Conservation (phyloP, 2,888 invertebrate species). For the Philhelius pedissequus region DNA sequence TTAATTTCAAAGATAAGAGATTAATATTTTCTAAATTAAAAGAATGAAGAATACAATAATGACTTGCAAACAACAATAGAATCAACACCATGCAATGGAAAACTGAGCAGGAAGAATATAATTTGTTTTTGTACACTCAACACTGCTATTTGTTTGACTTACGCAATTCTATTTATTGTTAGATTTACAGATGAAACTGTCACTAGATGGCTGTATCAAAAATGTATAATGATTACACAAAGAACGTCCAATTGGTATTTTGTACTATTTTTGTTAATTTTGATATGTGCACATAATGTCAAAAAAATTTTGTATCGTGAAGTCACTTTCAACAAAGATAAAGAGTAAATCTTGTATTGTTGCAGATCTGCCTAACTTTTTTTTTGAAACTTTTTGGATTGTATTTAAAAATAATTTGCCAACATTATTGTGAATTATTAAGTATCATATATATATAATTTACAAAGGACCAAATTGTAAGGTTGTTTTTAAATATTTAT, state of each 20-base stretch:
- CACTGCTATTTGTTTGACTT: constrained; percentile 81
- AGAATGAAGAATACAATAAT: constrained; percentile 8
- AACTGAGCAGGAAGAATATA: constrained; percentile 42
- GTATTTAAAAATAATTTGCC: no score
- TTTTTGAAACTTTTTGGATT: no score
- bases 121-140: constrained; percentile 51
- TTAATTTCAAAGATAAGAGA: neutral
- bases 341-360: neutral
- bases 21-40: neutral
- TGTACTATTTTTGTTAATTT: constrained; percentile 45
- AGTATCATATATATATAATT: no score
- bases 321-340: neutral
- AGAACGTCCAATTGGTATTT: constrained; percentile 52
- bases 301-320: neutral
- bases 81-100: constrained; percentile 54
- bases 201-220: constrained; percentile 89
- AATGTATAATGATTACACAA: constrained; percentile 64
- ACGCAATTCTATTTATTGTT: constrained; percentile 95
- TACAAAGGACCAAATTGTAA: no score
- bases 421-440: no score
- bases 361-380: no score
- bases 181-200: constrained; percentile 95
- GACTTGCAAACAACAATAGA: constrained; percentile 40
- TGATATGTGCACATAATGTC: constrained; percentile 8
- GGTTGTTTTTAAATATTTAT: no score